Conservation (phyloP, 2,888 invertebrate genomes). For the Pyrocoelia pectoralis region DNA sequence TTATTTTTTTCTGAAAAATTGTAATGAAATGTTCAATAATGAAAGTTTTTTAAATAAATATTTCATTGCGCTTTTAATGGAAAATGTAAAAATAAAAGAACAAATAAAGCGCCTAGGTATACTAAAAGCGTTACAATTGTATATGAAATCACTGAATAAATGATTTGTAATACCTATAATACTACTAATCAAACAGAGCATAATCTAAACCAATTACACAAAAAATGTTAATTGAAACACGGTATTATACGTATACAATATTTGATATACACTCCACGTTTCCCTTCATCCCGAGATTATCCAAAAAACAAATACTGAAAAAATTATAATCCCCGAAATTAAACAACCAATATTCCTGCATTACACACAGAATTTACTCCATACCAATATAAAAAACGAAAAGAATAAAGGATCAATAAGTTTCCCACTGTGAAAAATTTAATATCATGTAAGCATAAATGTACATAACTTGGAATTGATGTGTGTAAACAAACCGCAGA, state of each 20-base stretch:
- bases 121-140: too few relatives aligned
- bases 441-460: conserved; percentile 19
- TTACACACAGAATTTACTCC: conserved; percentile 10
- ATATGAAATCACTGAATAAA: too few relatives aligned
- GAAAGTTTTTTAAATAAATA: too few relatives aligned
- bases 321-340: neutral
- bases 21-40: too few relatives aligned
- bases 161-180: too few relatives aligned
- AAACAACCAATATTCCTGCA: conserved; percentile 11
- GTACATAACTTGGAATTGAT: conserved; percentile 13
- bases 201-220: too few relatives aligned
- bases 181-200: too few relatives aligned
- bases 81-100: too few relatives aligned
- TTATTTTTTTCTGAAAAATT: too few relatives aligned
- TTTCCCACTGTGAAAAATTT: conserved; percentile 22
- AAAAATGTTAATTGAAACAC: too few relatives aligned
- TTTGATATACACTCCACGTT: neutral
- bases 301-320: neutral
- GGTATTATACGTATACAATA: neutral
- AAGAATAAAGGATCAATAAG: conserved; percentile 11
- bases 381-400: neutral
- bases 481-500: conserved; percentile 26
- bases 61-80: too few relatives aligned
- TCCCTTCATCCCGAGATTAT: neutral
- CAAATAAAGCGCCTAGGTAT: too few relatives aligned